Conservation (phyloP, 92 coral and sea anemone genomes). For the Parazoanthus swiftii region DNA sequence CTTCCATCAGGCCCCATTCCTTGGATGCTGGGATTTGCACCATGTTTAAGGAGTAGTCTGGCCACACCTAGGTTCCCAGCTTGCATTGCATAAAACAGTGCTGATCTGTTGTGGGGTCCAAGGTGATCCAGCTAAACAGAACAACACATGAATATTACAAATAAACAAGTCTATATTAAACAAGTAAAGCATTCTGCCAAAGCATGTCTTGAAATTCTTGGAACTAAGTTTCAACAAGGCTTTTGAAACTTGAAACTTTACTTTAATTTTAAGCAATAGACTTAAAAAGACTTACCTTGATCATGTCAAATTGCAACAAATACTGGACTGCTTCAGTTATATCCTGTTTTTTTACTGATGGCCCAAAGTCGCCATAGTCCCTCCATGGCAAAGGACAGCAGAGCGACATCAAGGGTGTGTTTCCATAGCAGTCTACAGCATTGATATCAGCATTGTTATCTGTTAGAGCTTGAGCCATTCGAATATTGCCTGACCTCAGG, state of each 20-base stretch:
- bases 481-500: conserved; percentile 67
- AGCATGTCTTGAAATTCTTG: neutral
- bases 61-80: conserved; percentile 72
- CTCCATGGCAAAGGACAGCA: conserved; percentile 88
- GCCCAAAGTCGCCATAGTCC: conserved; percentile 66
- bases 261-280: too few species aligned
- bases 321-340: conserved; percentile 65
- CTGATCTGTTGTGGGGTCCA: conserved; percentile 78
- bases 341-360: conserved; percentile 57
- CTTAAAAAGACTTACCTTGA: conserved; percentile 51
- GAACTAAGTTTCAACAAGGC: neutral
- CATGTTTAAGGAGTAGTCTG: conserved; percentile 66
- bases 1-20: conserved; percentile 89
- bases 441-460: conserved; percentile 80
- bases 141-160: neutral
- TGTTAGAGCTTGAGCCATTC: conserved; percentile 74
- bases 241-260: neutral
- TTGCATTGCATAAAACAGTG: conserved; percentile 87
- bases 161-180: neutral
- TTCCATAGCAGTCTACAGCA: conserved; percentile 78
- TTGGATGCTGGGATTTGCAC: conserved; percentile 73
- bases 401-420: conserved; percentile 84
- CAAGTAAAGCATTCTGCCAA: neutral
- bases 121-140: conserved; percentile 63
- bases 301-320: conserved; percentile 68